These are phyloP conservation scores for Lutjanus argentimaculatus DNA, from an alignment of 2,797 vertebrate genomes.

Conservation along the genomic window DNA sequence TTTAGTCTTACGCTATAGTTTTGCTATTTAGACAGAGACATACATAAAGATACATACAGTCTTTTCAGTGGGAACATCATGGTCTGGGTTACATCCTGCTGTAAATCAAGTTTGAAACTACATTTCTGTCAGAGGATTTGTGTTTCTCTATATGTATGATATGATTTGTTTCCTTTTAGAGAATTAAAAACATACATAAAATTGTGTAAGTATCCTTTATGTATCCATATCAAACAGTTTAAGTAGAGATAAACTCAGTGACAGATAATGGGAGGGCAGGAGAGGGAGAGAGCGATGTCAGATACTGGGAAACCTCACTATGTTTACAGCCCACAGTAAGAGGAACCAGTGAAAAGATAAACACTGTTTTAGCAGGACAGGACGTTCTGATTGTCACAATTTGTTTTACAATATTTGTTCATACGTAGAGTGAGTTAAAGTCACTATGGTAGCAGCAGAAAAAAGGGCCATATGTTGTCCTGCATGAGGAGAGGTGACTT, in stretches of 20 bases:
- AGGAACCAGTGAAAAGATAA: slow-evolving; percentile 43
- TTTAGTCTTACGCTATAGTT: not conserved
- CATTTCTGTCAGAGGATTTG: not conserved
- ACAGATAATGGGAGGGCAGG: not conserved
- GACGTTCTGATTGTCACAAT: slow-evolving; percentile 19
- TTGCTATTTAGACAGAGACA: not conserved
- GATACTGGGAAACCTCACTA: slow-evolving; percentile 45
- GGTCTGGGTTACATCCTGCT: not conserved
- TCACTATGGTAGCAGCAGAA: slow-evolving; percentile 43
- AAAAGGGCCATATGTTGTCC: not conserved
- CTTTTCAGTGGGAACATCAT: not conserved
- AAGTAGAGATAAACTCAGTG: not conserved
- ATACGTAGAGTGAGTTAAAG: slow-evolving; percentile 8
- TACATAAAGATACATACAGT: not conserved
- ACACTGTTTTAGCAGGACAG: slow-evolving; percentile 13
- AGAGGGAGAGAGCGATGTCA: not conserved
- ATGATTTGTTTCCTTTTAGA: not conserved
- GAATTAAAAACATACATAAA: not conserved
- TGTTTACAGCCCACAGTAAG: slow-evolving; percentile 60
- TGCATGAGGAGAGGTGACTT: not conserved
- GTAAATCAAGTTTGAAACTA: not conserved
- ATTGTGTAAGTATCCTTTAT: not conserved
- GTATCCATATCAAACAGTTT: not conserved
- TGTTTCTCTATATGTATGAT: not conserved
- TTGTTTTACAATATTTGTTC: slow-evolving; percentile 70